Evolutionary conservation across 1,140 invertebrate species (phyloP), one percentile per base, ranked within the genome.

Genomic region (Cotesia glomerata): DNA sequence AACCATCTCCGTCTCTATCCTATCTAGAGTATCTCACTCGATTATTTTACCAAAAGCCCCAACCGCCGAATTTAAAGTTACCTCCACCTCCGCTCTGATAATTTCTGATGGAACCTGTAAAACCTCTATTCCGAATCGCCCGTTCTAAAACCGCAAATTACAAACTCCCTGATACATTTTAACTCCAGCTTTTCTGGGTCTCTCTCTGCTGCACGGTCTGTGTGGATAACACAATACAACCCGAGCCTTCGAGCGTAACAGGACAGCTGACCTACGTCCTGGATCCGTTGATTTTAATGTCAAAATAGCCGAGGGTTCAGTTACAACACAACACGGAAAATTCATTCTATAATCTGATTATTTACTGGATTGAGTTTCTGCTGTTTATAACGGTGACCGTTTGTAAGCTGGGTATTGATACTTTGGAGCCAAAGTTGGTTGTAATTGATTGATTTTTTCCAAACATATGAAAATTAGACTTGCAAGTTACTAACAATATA

Each of bases 91-190:
- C 39, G 11, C 62, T n/a, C 14, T 45, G 16, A 35, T 36, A 71
- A 56, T 45, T 58, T n/a, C 67, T 35, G 56, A n/a, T 61, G 36
- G 11, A 52, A 8, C 62, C 34, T 65, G 71, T 74, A 70, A 74
- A 16, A 45, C 39, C 18, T n/a, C 49, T 49, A 52, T 61, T 49
- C 68, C 62, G 2, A 36, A 13, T 36, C 16, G 26, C 69, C 74
- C 51, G 75, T 77, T 76, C 79, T 78, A 65, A 81, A 78, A 85
- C 85, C 83, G 78, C 84, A 85, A 86, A 87, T 86, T 85, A 82
- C 81, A 87, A 86, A 85, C 82, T 85, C 78, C 77, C 78, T 80
- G 83, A 85, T 83, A 84, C 77, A 82, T 83, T 84, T 83, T 83
- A 79, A 65, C 77, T 78, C 65, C 71, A 32, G 7, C 11, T 32